Conservation (phyloP, 92 coral and sea anemone genomes). For the Porites divaricata region DNA sequence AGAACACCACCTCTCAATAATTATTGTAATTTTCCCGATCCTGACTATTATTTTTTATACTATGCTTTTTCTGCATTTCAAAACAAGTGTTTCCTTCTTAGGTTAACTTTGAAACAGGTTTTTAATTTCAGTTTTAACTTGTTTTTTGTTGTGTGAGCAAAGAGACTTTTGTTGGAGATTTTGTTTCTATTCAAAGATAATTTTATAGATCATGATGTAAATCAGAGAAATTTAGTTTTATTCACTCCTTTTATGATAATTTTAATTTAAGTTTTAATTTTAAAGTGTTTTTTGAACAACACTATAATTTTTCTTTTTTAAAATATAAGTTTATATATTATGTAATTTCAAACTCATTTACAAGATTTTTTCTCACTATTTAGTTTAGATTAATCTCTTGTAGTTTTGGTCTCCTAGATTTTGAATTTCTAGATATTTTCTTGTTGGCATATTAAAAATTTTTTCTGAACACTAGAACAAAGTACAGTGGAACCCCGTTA, state of each 20-base stretch:
- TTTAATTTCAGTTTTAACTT: neutral
- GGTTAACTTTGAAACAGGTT: neutral
- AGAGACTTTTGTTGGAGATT: neutral
- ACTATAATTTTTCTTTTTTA: neutral
- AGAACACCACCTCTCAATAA: neutral
- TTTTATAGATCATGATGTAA: neutral
- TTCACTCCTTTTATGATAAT: neutral
- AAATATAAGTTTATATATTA: neutral
- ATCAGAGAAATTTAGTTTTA: neutral
- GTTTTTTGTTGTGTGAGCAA: neutral
- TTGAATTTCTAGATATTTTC: too few species aligned
- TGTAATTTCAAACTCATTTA: neutral
- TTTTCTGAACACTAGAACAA: too few species aligned
- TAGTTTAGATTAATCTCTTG: neutral
- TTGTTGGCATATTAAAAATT: too few species aligned
- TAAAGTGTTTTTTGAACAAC: neutral
- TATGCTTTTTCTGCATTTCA: neutral
- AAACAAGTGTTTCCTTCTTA: neutral
- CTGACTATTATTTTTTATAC: neutral
- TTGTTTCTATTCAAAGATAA: neutral
- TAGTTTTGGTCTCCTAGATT: too few species aligned
- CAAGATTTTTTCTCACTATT: neutral
- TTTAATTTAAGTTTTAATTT: neutral
- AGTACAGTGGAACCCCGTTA: too few species aligned
- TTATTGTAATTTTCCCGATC: neutral